Evolutionary conservation across 2,888 invertebrate species (phyloP).

Genomic region (Crematogaster levior): DNA sequence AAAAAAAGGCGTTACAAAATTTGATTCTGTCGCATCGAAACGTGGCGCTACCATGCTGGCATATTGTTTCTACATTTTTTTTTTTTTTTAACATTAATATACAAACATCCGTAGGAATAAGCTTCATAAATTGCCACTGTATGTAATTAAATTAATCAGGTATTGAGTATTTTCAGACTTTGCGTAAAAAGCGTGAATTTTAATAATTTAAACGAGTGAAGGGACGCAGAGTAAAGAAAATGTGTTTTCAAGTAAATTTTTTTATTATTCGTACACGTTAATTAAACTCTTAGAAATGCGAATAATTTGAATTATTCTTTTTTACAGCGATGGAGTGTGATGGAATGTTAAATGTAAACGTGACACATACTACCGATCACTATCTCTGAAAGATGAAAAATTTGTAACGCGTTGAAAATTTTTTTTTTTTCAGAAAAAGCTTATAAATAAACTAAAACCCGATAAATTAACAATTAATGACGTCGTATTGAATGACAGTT

Average conservation of each 20-base stretch:
- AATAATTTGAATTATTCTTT: too few species aligned
- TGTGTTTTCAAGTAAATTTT: neutral
- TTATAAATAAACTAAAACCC: conserved; percentile 35
- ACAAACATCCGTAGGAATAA: conserved; percentile 67
- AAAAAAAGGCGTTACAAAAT: neutral
- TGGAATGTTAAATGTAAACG: neutral
- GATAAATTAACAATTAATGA: conserved; percentile 19
- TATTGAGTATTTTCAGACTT: conserved; percentile 78
- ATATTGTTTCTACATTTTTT: conserved; percentile 65
- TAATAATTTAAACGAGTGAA: conserved; percentile 19
- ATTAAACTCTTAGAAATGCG: conserved; percentile 1
- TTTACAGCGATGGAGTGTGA: neutral
- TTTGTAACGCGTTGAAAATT: neutral
- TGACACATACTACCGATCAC: neutral
- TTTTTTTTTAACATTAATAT: conserved; percentile 71
- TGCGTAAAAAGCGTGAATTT: conserved; percentile 59
- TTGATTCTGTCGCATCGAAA: conserved; percentile 68
- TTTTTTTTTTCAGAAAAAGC: too few species aligned
- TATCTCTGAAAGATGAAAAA: neutral
- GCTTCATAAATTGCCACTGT: conserved; percentile 67
- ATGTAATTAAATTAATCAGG: conserved; percentile 72
- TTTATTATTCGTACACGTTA: neutral
- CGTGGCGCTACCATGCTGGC: conserved; percentile 65
- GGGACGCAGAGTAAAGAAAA: neutral
- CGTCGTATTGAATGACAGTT: conserved; percentile 8